Evolutionary conservation across 1,140 invertebrate species (phyloP), one percentile per base, ranked within the genome.

Genomic region (Drosophila murphyi): DNA sequence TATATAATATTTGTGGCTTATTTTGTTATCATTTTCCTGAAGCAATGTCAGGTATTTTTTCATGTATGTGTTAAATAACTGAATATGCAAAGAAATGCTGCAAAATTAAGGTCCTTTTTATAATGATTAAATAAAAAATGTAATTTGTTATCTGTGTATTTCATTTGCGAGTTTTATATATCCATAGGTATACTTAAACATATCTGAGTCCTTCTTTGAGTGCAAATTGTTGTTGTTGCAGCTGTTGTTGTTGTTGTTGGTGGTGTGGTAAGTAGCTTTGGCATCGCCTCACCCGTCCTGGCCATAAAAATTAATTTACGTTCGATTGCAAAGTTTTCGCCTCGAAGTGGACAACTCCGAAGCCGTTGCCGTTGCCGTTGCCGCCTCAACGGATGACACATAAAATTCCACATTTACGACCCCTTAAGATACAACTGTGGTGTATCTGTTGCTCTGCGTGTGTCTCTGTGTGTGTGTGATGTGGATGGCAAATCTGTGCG

Each of bases 221-320:
- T 37, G 43, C 45, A 62, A 39, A 68, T 48, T 55, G 64, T 31
- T 64, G 34, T 48, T 47, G 64, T 55, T 52, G 8, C 31, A 35
- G 35, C 34, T 52, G 32, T 29, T 31, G 39, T 20, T 48, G 34
- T 50, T 62, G 31, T 35, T 80, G 50, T 74, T 62, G 31, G 29
- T 80, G 50, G 73, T 77, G 69, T 67, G 75, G 70, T 63, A 48
- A 59, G 61, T 69, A 75, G 60, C 50, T 72, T n/a, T n/a, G 10
- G 72, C 62, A 65, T 64, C 52, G 51, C 34, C 57, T 20, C 62
- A 68, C 37, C 45, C 76, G 70, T 67, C 71, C 72, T 61, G 56
- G 64, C 54, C 85, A 88, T 88, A 85, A 88, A 88, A 89, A 78
- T 83, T 89, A 88, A 89, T 88, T 88, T 88, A 88, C 77, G 80